These are phyloP conservation scores for Rissa tridactyla DNA, from an alignment of 2,113 vertebrate species.

Conservation along the genomic window DNA sequence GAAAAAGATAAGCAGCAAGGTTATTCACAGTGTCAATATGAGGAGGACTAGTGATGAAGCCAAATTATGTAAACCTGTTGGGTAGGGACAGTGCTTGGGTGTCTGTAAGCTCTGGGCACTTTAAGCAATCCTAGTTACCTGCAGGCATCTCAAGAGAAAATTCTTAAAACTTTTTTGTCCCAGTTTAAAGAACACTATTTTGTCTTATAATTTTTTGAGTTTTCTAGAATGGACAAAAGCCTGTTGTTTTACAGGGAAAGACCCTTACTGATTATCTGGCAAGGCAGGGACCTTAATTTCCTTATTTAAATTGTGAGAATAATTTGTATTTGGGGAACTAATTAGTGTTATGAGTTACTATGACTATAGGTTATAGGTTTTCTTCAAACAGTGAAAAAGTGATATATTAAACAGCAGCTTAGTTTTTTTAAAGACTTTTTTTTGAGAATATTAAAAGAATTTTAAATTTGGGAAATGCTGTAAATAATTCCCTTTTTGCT, in stretches of 20 bases:
- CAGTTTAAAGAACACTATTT: background rate
- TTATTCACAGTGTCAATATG: background rate
- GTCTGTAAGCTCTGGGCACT: background rate
- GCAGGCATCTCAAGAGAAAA: background rate
- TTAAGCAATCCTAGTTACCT: background rate
- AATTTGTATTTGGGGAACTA: background rate
- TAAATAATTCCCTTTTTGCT: background rate
- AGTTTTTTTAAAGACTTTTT: background rate
- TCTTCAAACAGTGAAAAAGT: background rate
- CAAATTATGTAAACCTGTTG: background rate
- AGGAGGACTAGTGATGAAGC: background rate
- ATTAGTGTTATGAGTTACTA: background rate
- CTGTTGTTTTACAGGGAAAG: background rate
- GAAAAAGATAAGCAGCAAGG: background rate
- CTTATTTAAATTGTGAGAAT: background rate
- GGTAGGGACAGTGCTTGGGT: background rate
- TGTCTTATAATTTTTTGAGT: too few relatives aligned
- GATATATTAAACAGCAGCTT: background rate
- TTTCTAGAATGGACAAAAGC: background rate
- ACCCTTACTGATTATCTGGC: background rate
- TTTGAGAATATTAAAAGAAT: background rate
- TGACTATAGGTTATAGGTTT: background rate
- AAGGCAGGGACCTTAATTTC: background rate
- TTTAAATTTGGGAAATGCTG: background rate
- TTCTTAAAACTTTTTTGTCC: background rate